A percentile compares a stretch with the other conserved stretches of the same genome.
These are phyloP conservation scores for Myodes glareolus DNA, from an alignment of 2,113 vertebrate genomes.

Conservation along the genomic window DNA sequence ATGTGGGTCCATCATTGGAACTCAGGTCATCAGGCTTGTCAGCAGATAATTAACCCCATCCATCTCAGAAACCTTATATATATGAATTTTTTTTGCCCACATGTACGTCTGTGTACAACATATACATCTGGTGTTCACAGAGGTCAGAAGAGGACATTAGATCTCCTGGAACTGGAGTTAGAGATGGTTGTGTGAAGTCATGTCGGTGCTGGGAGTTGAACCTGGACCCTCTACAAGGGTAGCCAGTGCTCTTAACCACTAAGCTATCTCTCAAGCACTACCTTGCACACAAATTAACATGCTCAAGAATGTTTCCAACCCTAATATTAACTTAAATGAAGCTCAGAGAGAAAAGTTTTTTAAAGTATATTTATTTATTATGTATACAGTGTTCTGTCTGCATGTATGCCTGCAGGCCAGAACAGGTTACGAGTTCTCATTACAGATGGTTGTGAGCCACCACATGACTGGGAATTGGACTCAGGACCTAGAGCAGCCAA, in stretches of 20 bases:
- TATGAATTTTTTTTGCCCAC: neutral
- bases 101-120: neutral
- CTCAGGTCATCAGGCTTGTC: neutral
- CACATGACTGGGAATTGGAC: no score
- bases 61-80: neutral
- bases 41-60: neutral
- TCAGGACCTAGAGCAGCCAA: no score
- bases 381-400: no score
- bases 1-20: neutral
- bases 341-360: neutral
- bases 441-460: no score
- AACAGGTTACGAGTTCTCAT: no score
- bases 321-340: constrained; percentile 44
- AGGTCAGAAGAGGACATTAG: neutral
- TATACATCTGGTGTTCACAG: neutral
- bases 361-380: no score
- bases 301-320: constrained; percentile 3
- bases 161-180: neutral
- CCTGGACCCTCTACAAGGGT: neutral
- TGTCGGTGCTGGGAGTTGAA: neutral
- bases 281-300: neutral
- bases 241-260: neutral
- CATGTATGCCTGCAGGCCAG: no score
- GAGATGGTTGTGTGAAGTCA: neutral
- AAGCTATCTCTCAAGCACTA: neutral